A percentile compares a stretch with the other conserved stretches of the same genome.
Conservation (phyloP, 2,797 vertebrate species). For the Taeniopygia guttata region DNA sequence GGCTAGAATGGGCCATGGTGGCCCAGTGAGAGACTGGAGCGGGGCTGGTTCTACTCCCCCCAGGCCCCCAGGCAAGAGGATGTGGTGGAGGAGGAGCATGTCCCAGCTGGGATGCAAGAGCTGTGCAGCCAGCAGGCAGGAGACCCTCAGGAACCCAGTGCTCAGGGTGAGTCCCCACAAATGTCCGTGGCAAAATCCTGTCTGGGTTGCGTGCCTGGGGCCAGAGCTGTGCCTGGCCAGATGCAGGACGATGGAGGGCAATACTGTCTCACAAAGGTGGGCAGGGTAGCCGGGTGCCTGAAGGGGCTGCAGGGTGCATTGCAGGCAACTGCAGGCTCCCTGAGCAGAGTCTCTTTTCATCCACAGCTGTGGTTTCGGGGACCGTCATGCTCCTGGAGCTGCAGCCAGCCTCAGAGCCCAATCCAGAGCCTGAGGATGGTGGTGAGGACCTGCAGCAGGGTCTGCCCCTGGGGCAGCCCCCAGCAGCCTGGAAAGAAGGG, state of each 20-base stretch:
- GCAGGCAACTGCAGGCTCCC: not conserved
- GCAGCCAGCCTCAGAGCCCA: slow-evolving; percentile 55
- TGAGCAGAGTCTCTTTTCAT: not conserved
- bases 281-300: fast-evolving
- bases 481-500: not conserved
- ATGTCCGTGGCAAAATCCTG: not conserved
- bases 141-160: not conserved
- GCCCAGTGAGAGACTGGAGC: fast-evolving
- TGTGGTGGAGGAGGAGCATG: slow-evolving; percentile 63
- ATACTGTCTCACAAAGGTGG: not conserved
- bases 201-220: fast-evolving
- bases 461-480: not conserved
- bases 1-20: not conserved
- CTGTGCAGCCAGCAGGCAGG: slow-evolving; percentile 53
- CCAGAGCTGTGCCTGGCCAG: not conserved
- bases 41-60: not conserved
- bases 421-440: slow-evolving; percentile 24
- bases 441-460: not conserved
- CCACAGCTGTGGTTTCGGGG: slow-evolving; percentile 61
- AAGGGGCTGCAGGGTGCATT: not conserved
- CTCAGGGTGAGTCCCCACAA: not conserved
- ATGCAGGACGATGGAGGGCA: not conserved
- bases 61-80: slow-evolving; percentile 73
- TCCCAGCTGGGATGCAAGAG: slow-evolving; percentile 66
- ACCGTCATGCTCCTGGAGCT: slow-evolving; percentile 82